phyloP scores from a whole-genome alignment of 2,113 vertebrate genomes.

The Percopsis transmontana region DNA sequence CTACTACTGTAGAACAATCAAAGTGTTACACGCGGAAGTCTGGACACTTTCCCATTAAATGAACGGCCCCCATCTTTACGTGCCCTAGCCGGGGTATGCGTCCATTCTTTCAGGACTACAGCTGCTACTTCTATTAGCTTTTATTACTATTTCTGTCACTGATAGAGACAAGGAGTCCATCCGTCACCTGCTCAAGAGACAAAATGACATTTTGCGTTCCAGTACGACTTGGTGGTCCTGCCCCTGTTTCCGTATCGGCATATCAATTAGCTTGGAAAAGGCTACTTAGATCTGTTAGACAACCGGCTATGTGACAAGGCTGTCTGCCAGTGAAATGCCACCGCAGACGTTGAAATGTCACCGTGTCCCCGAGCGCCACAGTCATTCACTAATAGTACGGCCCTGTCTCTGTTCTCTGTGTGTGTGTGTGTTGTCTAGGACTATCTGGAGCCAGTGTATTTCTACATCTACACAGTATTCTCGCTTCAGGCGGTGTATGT shows the following conservation, averaged over 20 bases:
- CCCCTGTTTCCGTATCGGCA: conserved; percentile 35
- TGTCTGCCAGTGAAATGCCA: conserved; percentile 42
- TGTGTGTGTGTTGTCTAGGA: conserved; percentile 74
- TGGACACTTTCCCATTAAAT: no score
- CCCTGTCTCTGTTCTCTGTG: conserved; percentile 22
- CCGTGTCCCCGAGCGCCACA: conserved; percentile 22
- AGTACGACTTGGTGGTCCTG: conserved; percentile 15
- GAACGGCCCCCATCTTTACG: no score
- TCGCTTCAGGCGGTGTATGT: conserved; percentile 93
- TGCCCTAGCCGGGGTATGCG: no score
- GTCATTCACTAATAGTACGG: conserved; percentile 20
- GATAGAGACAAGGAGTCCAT: conserved; percentile 3
- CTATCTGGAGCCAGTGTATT: conserved; percentile 94
- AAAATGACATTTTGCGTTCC: conserved; percentile 38
- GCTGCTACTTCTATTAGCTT: no score
- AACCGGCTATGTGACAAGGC: conserved; percentile 25
- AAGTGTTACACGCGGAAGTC: no score
- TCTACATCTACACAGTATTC: conserved; percentile 98
- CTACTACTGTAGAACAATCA: no score
- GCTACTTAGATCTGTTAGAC: conserved; percentile 22
- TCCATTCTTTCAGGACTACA: no score
- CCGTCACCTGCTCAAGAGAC: conserved; percentile 1
- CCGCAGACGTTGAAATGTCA: conserved; percentile 52
- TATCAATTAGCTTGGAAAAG: conserved; percentile 45
- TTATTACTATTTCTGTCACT: background rate